Conservation (phyloP, 1,140 invertebrate genomes). For the Dreissena rostriformis region DNA sequence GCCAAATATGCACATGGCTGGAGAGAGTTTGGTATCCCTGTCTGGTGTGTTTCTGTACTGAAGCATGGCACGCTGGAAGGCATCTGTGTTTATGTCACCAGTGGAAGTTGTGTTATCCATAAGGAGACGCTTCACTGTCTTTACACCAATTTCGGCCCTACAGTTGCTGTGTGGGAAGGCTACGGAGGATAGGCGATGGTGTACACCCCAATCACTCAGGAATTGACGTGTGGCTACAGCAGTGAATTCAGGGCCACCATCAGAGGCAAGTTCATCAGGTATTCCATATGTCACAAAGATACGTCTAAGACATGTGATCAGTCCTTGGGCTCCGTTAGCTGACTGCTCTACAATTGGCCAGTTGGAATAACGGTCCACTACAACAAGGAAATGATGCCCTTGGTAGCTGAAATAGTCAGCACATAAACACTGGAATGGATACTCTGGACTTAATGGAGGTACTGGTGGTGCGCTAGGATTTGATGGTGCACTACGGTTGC, state of each 20-base stretch:
- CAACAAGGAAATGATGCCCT: conserved; percentile 46
- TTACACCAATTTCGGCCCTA: conserved; percentile 57
- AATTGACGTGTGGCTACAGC: conserved; percentile 35
- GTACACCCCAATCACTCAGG: conserved; percentile 52
- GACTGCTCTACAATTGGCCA: conserved; percentile 44
- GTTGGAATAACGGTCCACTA: conserved; percentile 54
- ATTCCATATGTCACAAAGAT: conserved; percentile 60
- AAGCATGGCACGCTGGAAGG: conserved; percentile 59
- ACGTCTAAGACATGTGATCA: conserved; percentile 32
- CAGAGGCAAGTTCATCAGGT: conserved; percentile 52
- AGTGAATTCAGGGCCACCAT: conserved; percentile 61
- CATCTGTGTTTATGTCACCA: conserved; percentile 58
- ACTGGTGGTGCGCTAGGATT: conserved; percentile 52
- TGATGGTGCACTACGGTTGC: conserved; percentile 56
- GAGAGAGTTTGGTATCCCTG: conserved; percentile 59
- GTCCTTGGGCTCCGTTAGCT: conserved; percentile 19
- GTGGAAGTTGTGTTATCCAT: conserved; percentile 47
- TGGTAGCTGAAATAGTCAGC: conserved; percentile 56
- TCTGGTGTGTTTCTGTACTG: conserved; percentile 65
- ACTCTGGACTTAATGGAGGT: conserved; percentile 23
- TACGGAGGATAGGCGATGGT: conserved; percentile 57
- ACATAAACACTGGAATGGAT: conserved; percentile 64
- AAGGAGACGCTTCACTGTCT: conserved; percentile 59
- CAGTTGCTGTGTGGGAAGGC: conserved; percentile 55
- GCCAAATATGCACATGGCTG: conserved; percentile 51